Evolutionary conservation across 2,888 invertebrate species (phyloP).

Genomic region (Pyralis farinalis): DNA sequence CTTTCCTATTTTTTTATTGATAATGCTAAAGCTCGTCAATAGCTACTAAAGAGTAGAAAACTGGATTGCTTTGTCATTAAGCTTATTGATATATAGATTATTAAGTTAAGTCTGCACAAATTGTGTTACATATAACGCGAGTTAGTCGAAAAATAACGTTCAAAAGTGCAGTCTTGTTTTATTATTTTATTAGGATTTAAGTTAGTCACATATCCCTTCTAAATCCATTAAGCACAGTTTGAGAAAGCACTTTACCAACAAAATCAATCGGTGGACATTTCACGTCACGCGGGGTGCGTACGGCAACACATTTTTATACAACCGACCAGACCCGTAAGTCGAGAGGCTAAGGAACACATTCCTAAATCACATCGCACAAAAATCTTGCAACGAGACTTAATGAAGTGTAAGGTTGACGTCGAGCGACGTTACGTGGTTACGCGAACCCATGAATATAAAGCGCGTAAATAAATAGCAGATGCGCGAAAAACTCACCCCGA

Average conservation of each 20-base stretch:
- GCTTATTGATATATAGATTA: too few species aligned
- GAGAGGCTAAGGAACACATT: slow-evolving; percentile 33
- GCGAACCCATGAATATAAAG: slow-evolving; percentile 77
- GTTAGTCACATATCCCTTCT: slow-evolving; percentile 12
- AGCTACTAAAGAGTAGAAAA: too few species aligned
- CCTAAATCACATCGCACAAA: slow-evolving; percentile 26
- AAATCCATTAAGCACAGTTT: slow-evolving; percentile 29
- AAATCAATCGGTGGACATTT: slow-evolving; percentile 63
- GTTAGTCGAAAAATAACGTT: background rate
- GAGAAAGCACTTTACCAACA: slow-evolving; percentile 45
- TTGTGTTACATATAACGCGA: too few species aligned
- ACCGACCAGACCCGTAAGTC: slow-evolving; percentile 23
- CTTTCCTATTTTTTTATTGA: too few species aligned
- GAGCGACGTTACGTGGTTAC: slow-evolving; percentile 48
- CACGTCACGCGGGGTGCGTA: slow-evolving; percentile 61
- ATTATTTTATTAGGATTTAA: slow-evolving; percentile 1
- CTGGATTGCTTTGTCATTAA: too few species aligned
- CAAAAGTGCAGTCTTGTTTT: background rate
- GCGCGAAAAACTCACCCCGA: slow-evolving; percentile 78
- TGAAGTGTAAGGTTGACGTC: slow-evolving; percentile 69
- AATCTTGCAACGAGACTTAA: slow-evolving; percentile 57
- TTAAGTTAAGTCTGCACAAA: too few species aligned
- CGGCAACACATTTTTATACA: slow-evolving; percentile 48
- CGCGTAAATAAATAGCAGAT: slow-evolving; percentile 81
- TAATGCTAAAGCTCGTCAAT: too few species aligned